Percentiles rank a stretch among this genome's conserved stretches.
phyloP scores from a whole-genome alignment of 2,113 vertebrate species.

The Castor canadensis region DNA sequence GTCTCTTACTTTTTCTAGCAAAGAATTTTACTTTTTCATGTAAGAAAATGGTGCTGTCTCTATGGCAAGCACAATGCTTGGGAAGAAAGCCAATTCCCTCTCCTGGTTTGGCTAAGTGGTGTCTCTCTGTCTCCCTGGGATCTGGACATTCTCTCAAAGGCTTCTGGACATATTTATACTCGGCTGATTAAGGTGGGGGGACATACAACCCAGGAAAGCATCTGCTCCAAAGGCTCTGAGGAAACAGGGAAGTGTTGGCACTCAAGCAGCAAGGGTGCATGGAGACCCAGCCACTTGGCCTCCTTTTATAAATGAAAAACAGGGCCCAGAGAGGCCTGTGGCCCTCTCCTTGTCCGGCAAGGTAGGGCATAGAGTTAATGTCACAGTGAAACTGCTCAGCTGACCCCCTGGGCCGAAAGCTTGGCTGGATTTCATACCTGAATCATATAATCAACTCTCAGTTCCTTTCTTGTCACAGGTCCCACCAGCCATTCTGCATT shows the following conservation, averaged over 20 bases:
- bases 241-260: background rate
- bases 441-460: background rate
- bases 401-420: background rate
- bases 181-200: background rate
- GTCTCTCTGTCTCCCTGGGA: background rate
- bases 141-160: slow-evolving; percentile 56
- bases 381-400: background rate
- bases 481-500: background rate
- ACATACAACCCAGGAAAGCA: background rate
- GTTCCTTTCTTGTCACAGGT: background rate
- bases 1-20: slow-evolving; percentile 38
- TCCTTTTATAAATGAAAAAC: background rate
- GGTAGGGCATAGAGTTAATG: background rate
- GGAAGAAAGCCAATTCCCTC: background rate
- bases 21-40: slow-evolving; percentile 25
- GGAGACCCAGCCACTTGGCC: background rate
- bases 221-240: background rate
- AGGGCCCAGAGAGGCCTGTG: background rate
- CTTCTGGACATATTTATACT: background rate
- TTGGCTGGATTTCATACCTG: background rate
- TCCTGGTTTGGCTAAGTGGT: background rate
- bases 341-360: background rate
- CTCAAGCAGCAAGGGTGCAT: too few relatives aligned
- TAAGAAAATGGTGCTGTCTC: slow-evolving; percentile 15
- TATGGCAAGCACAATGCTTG: background rate